Percentiles rank a stretch among this genome's conserved stretches.
Conservation (phyloP, 2,113 vertebrate genomes). For the Hemicordylus capensis region DNA sequence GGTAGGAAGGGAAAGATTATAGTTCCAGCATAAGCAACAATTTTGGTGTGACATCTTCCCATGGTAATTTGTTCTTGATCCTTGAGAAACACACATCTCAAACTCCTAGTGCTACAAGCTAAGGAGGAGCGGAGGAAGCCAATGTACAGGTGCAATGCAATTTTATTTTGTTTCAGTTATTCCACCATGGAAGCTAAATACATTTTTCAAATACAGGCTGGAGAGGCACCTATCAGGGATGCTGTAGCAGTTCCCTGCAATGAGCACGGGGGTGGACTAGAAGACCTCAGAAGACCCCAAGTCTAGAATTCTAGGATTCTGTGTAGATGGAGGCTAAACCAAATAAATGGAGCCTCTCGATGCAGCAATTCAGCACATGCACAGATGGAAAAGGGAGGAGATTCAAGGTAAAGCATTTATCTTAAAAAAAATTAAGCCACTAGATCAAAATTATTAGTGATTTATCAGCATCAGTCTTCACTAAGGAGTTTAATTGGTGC, state of each 20-base stretch:
- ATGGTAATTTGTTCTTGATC: background rate
- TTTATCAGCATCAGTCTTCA: background rate
- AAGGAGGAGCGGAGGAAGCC: background rate
- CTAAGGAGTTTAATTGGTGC: background rate
- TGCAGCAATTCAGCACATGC: background rate
- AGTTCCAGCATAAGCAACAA: background rate
- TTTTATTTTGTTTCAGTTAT: background rate
- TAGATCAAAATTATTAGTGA: background rate
- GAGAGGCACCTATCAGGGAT: too few species aligned
- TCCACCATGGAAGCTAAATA: background rate
- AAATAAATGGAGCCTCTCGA: background rate
- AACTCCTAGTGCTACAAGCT: background rate
- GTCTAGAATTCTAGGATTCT: too few species aligned
- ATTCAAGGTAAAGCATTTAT: background rate
- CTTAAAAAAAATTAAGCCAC: background rate
- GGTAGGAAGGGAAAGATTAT: background rate
- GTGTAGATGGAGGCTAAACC: too few species aligned
- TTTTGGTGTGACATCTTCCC: too few species aligned
- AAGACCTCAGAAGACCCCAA: too few species aligned
- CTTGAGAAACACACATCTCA: background rate
- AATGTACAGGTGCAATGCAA: background rate
- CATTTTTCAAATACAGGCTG: too few species aligned
- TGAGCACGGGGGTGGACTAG: too few species aligned
- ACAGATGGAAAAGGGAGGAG: background rate
- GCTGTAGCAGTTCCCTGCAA: too few species aligned